Evolutionary conservation across 2,113 vertebrate genomes (phyloP).

Genomic region (Rhadina sibilatrix): DNA sequence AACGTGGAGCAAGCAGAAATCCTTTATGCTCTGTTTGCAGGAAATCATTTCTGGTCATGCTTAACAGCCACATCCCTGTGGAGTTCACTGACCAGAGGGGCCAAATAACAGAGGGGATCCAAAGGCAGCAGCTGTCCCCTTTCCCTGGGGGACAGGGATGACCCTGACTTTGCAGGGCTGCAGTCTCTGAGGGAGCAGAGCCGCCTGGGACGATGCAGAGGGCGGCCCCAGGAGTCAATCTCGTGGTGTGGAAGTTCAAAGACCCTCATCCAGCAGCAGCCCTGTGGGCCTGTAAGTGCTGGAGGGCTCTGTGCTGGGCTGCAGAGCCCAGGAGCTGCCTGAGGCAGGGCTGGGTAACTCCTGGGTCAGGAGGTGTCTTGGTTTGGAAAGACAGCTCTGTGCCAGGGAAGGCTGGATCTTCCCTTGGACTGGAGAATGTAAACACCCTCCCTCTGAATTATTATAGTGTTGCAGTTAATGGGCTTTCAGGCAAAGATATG

Average conservation of each 20-base stretch:
- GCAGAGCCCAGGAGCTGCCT: neutral
- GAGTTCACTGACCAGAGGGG: neutral
- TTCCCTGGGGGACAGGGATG: neutral
- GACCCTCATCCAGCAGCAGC: neutral
- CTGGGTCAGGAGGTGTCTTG: too few relatives aligned
- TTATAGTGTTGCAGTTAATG: too few relatives aligned
- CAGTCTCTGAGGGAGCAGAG: neutral
- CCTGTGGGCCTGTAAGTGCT: neutral
- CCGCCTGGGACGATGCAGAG: rapidly evolving
- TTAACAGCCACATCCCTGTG: neutral
- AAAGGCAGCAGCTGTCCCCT: neutral
- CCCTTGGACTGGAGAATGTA: too few relatives aligned
- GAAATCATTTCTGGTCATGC: neutral
- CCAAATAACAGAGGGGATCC: neutral
- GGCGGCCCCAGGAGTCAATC: neutral
- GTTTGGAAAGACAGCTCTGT: too few relatives aligned
- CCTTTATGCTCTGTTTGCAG: neutral
- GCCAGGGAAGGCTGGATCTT: too few relatives aligned
- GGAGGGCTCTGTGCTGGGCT: neutral
- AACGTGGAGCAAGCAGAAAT: neutral
- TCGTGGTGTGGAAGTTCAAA: neutral
- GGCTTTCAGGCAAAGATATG: too few relatives aligned
- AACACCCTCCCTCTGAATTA: too few relatives aligned
- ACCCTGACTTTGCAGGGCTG: neutral
- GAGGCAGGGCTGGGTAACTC: neutral